These are phyloP conservation scores for Hymenopus coronatus DNA, from an alignment of 2,888 invertebrate species.

Conservation along the genomic window DNA sequence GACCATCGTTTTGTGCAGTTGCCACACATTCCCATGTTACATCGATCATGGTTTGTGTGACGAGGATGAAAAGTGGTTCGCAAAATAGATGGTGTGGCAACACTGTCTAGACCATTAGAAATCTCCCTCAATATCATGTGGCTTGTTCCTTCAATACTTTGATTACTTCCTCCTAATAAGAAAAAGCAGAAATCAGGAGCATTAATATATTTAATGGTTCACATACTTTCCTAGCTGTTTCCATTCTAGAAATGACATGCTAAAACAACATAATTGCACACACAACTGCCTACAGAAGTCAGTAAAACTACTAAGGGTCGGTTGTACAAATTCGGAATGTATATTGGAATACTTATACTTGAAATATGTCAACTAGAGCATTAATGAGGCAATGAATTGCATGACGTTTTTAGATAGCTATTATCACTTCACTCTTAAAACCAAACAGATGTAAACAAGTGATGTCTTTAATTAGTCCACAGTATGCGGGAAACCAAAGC, in stretches of 20 bases:
- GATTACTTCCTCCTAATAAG: not conserved
- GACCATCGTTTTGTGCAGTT: conserved; percentile 27
- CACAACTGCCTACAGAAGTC: not conserved
- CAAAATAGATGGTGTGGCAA: conserved; percentile 6
- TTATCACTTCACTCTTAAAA: no score
- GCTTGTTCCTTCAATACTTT: not conserved
- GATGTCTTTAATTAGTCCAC: no score
- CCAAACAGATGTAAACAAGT: no score
- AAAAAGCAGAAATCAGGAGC: not conserved
- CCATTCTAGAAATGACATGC: no score
- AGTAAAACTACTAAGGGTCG: not conserved
- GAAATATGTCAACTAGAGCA: no score
- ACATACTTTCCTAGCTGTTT: not conserved
- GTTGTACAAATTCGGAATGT: no score
- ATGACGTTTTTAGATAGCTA: no score
- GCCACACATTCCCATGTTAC: not conserved
- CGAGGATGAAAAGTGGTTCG: conserved; percentile 9
- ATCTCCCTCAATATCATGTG: conserved; percentile 3
- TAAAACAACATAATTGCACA: not conserved
- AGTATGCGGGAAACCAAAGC: no score
- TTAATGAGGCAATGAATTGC: no score
- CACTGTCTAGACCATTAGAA: not conserved
- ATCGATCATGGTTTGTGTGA: conserved; percentile 29
- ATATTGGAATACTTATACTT: no score
- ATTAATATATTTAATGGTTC: no score